Evolutionary conservation across 2,113 vertebrate species (phyloP), one percentile per base, ranked within the genome.

Genomic region (Pagrus major): DNA sequence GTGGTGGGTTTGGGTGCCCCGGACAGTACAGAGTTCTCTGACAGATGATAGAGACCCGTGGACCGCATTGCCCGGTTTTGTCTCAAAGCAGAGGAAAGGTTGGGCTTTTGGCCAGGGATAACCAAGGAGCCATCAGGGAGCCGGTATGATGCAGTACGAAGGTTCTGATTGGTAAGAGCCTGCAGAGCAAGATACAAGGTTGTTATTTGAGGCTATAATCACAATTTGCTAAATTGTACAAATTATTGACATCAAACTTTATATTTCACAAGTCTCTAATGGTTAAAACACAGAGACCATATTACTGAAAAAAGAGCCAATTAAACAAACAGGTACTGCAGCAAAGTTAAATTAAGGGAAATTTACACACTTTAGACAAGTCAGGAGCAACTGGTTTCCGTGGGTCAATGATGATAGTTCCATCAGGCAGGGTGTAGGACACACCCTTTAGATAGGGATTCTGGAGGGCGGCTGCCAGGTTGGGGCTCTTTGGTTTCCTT

Each of bases 351-450:
- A 67, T 16, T 10, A 71, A 60, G 23, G 8, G 18, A 46, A 27
- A 29, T 79, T 35, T 49, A 91, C 81, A 42, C 20, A 93, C 91
- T 75, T 81, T 84, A 31, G 90, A 93, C 58, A 94, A 80, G 71
- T 94, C 23, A 11, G 93, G 93, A 29, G 42, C 10, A 76, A 83
- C 64, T 72, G 91, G 91, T 71, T 93, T 93, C 5, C 88, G 27
- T 52, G 93, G 93, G 76, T 94, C 89, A 65, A 93, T 91, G 58
- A 95, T 86, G 58, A 95, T 87, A 37, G 94, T 93, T 78, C 94
- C 94, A 82, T 95, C 94, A 8, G 94, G 91, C 37, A 95, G 79
- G 16, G 92, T 90, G 71, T 92, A 93, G n/a, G 93, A 93, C 31
- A 90, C 89, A 29, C 79, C 87, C 83, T 90, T 90, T n/a, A 95